phyloP scores from a whole-genome alignment of 1,140 invertebrate genomes.

The Philopotamus ludificatus region DNA sequence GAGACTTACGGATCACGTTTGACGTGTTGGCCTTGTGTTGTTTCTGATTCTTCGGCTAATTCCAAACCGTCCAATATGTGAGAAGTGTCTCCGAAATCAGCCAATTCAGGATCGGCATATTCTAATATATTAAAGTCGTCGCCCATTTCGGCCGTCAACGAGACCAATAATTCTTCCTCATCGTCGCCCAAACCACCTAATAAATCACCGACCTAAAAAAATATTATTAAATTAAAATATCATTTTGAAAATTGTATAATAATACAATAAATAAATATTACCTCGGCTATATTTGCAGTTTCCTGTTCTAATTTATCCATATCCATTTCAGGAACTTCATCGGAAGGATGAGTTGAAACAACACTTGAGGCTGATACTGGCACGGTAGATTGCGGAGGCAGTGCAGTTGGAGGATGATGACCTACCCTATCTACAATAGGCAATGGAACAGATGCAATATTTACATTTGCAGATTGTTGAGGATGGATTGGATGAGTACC shows the following conservation, averaged over 20 bases:
- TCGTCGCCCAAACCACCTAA: constrained; percentile 81
- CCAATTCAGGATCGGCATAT: constrained; percentile 93
- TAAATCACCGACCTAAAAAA: constrained; percentile 67
- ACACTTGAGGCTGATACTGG: background rate
- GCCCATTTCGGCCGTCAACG: constrained; percentile 76
- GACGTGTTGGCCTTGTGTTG: constrained; percentile 35
- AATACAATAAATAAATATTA: constrained; percentile 45
- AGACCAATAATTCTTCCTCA: constrained; percentile 78
- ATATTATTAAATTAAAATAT: too few relatives aligned
- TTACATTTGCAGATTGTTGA: background rate
- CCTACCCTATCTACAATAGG: background rate
- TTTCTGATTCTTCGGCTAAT: constrained; percentile 63
- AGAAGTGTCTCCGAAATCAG: constrained; percentile 72
- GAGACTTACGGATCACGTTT: constrained; percentile 37
- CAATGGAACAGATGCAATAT: background rate
- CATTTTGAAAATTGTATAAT: too few relatives aligned
- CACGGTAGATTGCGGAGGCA: background rate
- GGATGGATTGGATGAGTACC: constrained; percentile 2
- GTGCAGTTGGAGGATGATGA: too few relatives aligned
- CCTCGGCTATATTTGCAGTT: constrained; percentile 67
- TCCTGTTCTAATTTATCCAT: constrained; percentile 80
- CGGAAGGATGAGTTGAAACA: constrained; percentile 41
- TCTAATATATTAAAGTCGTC: constrained; percentile 95
- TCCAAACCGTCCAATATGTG: constrained; percentile 77
- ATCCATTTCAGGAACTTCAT: constrained; percentile 77